phyloP scores from a whole-genome alignment of 1,140 invertebrate genomes.

The Dendroctonus ponderosae region DNA sequence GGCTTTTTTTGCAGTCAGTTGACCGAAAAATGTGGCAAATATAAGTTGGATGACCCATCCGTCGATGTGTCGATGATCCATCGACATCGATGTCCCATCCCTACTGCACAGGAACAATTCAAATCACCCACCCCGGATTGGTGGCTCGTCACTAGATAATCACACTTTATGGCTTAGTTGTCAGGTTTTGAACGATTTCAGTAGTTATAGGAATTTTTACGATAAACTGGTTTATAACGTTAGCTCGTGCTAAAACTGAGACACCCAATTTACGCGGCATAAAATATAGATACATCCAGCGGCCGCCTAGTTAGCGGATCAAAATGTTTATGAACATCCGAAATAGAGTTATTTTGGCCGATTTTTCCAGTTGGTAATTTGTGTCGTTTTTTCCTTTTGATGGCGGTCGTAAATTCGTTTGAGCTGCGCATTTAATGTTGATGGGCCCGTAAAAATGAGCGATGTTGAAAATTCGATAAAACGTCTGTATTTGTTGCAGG shows the following conservation, averaged over 20 bases:
- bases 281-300: slow-evolving; percentile 1
- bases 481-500: slow-evolving; percentile 4
- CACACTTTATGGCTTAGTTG: too few species aligned
- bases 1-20: too few species aligned
- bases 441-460: slow-evolving; percentile 4
- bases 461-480: background rate
- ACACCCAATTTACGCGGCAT: background rate
- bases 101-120: too few species aligned
- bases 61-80: too few species aligned
- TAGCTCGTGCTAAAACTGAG: background rate
- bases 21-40: too few species aligned
- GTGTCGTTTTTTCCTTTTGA: slow-evolving; percentile 13
- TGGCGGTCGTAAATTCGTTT: background rate
- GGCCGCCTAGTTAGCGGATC: slow-evolving; percentile 13
- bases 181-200: too few species aligned
- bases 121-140: too few species aligned
- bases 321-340: slow-evolving; percentile 4
- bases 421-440: background rate
- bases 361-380: slow-evolving; percentile 15
- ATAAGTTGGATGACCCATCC: too few species aligned
- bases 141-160: too few species aligned
- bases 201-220: too few species aligned
- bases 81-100: too few species aligned
- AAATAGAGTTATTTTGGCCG: slow-evolving; percentile 9
- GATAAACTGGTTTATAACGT: too few species aligned